Evolutionary conservation across 2,888 invertebrate species (phyloP).

Genomic region (Pollenia amentaria): DNA sequence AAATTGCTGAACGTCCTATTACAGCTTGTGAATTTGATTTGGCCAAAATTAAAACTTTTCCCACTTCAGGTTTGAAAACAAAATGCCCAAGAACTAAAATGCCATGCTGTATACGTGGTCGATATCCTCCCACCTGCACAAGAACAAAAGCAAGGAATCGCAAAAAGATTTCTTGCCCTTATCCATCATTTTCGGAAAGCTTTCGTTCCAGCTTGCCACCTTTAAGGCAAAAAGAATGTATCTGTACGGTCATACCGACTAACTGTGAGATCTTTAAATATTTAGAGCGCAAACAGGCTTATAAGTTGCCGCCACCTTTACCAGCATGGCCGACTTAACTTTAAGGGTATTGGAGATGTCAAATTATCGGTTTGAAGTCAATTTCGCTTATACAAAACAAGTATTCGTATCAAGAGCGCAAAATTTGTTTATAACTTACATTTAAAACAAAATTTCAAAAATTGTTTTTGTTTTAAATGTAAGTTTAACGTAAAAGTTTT

Average conservation of each 20-base stretch:
- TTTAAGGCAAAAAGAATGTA: neutral
- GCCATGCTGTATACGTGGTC: slow-evolving; percentile 74
- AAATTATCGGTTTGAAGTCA: no score
- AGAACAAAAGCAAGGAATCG: slow-evolving; percentile 47
- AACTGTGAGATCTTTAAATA: slow-evolving; percentile 14
- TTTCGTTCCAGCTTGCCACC: neutral
- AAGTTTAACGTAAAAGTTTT: no score
- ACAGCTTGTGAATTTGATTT: slow-evolving; percentile 45
- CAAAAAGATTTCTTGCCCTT: slow-evolving; percentile 71
- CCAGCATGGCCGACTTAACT: slow-evolving; percentile 60
- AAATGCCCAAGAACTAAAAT: neutral
- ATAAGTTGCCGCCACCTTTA: slow-evolving; percentile 52
- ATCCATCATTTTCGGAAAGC: slow-evolving; percentile 76
- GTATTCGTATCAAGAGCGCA: no score
- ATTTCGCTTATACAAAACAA: no score
- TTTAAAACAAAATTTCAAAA: no score
- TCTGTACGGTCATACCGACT: neutral
- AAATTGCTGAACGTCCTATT: neutral
- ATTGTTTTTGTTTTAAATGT: no score
- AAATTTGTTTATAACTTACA: no score
- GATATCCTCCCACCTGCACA: neutral
- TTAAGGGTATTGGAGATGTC: neutral
- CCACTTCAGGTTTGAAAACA: neutral
- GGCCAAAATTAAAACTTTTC: slow-evolving; percentile 16
- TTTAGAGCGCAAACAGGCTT: slow-evolving; percentile 38